phyloP scores from a whole-genome alignment of 2,888 invertebrate genomes.

The Trichopoda pennipes region DNA sequence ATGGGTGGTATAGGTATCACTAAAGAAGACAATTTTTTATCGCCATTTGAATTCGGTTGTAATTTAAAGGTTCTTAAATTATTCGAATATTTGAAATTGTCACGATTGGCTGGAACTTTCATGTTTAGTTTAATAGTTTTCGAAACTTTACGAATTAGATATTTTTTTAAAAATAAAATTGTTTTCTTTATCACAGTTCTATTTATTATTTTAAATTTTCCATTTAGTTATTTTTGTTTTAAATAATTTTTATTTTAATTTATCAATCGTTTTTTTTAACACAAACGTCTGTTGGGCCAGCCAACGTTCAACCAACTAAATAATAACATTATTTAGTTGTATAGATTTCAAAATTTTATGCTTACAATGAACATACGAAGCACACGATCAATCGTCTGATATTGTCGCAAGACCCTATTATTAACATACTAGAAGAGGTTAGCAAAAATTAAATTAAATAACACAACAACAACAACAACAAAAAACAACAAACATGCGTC shows the following conservation, averaged over 20 bases:
- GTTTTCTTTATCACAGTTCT: slow-evolving; percentile 34
- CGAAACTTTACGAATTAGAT: not conserved
- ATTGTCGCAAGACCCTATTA: slow-evolving; percentile 55
- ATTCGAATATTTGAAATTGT: slow-evolving; percentile 75
- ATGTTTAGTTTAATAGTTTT: slow-evolving; percentile 63
- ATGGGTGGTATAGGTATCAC: slow-evolving; percentile 47
- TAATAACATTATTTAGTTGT: slow-evolving; percentile 42
- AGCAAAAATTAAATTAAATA: slow-evolving; percentile 34
- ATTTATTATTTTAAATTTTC: not conserved
- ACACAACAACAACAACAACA: not conserved
- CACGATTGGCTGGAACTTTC: slow-evolving; percentile 75
- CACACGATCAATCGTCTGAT: slow-evolving; percentile 42
- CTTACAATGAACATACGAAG: slow-evolving; percentile 25
- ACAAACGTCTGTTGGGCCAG: slow-evolving; percentile 68
- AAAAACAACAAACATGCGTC: too few relatives aligned
- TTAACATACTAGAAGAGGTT: slow-evolving; percentile 53
- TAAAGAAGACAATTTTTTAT: slow-evolving; percentile 62
- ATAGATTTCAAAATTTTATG: slow-evolving; percentile 56
- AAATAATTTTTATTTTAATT: not conserved
- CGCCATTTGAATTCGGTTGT: slow-evolving; percentile 70
- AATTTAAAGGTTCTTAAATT: slow-evolving; percentile 79
- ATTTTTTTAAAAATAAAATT: slow-evolving; percentile 13
- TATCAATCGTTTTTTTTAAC: slow-evolving; percentile 46
- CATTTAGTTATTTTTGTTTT: not conserved
- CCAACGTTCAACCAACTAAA: slow-evolving; percentile 58